phyloP scores from a whole-genome alignment of 2,113 vertebrate genomes.

The Isichthys henryi region DNA sequence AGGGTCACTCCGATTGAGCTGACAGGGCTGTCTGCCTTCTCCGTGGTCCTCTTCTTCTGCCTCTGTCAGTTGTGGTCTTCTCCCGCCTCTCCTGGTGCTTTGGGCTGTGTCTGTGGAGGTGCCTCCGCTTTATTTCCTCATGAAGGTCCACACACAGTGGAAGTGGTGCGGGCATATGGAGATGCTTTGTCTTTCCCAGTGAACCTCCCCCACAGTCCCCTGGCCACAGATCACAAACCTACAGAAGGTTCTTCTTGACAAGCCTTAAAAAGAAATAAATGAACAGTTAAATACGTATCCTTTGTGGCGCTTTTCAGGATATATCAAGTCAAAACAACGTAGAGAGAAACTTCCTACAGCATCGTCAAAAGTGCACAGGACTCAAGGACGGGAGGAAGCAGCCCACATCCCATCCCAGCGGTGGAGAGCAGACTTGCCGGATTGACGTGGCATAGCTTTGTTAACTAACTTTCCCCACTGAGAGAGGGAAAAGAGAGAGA shows the following conservation, averaged over 20 bases:
- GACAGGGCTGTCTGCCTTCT: neutral
- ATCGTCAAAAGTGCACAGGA: neutral
- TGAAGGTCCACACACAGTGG: neutral
- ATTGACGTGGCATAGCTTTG: conserved; percentile 68
- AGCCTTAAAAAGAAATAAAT: neutral
- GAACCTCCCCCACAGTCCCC: conserved; percentile 50
- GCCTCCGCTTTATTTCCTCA: neutral
- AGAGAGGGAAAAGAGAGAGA: conserved; percentile 35
- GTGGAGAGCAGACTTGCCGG: neutral
- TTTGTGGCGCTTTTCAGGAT: neutral
- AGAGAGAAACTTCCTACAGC: neutral
- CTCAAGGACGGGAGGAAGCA: neutral
- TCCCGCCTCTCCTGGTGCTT: neutral
- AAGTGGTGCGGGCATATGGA: conserved; percentile 23
- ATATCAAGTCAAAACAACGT: neutral
- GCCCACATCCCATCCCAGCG: neutral
- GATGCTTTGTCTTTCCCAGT: conserved; percentile 24
- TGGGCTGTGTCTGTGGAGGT: conserved; percentile 19
- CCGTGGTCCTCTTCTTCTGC: conserved; percentile 18
- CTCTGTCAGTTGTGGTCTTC: neutral
- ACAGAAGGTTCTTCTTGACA: neutral
- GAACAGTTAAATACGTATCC: neutral
- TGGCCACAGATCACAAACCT: conserved; percentile 36
- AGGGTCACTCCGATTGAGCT: neutral
- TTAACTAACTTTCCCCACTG: conserved; percentile 43